Base-by-base conservation (phyloP, 2,888 invertebrate species). In the Hemithea aestivaria region DNA sequence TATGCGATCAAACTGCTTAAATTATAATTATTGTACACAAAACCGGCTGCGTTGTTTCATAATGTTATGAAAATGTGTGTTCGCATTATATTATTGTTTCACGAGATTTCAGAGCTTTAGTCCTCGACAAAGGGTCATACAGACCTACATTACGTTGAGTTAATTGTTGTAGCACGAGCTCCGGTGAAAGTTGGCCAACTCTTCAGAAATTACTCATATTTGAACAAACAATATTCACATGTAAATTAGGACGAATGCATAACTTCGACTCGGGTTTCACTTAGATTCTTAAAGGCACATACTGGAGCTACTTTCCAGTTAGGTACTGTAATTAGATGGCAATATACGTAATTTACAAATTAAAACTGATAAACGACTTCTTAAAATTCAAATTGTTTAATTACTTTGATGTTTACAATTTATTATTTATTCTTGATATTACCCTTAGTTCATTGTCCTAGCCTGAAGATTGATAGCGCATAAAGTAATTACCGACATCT, bases 141-240 rank as follows among this genome's bases (percentile, higher is more conserved):
- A 51, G 40, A 45, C 49, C 38, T 51, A 51, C 56, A 48, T 55
- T 57, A 63, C 56, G 55, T 54, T 39, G 42, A 52, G 63, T 64
- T 76, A 74, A 77, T 78, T 77, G 66, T 70, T 66, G 58, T 53
- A 59, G 51, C 75, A 79, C 73, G 72, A 70, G 58, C 58, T 54
- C 50, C 55, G 75, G 83, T 77, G 83, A 85, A 85, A 85, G 83
- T 79, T 70, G 70, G 57, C 66, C 72, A 63, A 60, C 68, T 62
- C 64, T 73, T 73, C 67, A 62, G 58, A 74, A 73, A 71, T 80
- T 77, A 83, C 64, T 80, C 79, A 77, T 77, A 73, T 74, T 33
- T 73, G 66, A 66, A 71, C 68, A 67, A 76, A 72, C 72, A 78
- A 75, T 79, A 75, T 73, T 70, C 70, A 76, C 70, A 63, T 78